Evolutionary conservation across 2,797 vertebrate genomes (phyloP).

Genomic region (Poeciliopsis infans): DNA sequence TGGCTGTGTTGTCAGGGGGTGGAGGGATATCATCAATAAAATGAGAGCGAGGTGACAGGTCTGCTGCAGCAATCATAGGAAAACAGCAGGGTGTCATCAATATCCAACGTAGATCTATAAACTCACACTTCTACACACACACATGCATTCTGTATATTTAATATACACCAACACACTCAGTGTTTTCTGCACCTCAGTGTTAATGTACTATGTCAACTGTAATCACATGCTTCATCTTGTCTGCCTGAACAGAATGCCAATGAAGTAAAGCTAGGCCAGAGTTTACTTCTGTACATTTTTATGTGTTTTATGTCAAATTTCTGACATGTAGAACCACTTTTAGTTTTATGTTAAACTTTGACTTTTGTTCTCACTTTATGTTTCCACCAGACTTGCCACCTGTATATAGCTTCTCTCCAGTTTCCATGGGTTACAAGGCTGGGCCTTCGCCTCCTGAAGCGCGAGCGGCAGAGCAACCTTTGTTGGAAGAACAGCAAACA

Average conservation of each 20-base stretch:
- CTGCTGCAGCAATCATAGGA: conserved; percentile 81
- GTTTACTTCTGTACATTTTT: conserved; percentile 18
- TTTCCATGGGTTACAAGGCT: conserved; percentile 84
- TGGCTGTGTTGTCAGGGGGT: conserved; percentile 80
- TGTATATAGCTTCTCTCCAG: conserved; percentile 83
- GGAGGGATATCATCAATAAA: conserved; percentile 88
- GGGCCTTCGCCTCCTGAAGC: conserved; percentile 81
- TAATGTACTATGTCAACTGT: conserved; percentile 63
- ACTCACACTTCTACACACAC: conserved; percentile 34
- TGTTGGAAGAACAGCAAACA: conserved; percentile 86
- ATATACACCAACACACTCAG: conserved; percentile 23
- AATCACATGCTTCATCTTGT: conserved; percentile 50
- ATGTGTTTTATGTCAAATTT: not conserved
- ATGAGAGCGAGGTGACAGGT: conserved; percentile 78
- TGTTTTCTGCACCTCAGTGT: conserved; percentile 49
- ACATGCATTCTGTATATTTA: conserved; percentile 12
- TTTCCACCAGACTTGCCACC: conserved; percentile 86
- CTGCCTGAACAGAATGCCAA: conserved; percentile 40
- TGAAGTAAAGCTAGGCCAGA: conserved; percentile 25
- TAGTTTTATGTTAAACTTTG: conserved; percentile 20
- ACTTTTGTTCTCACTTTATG: conserved; percentile 12
- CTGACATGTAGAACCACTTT: not conserved
- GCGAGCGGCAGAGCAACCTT: conserved; percentile 83
- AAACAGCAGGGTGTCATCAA: conserved; percentile 83
- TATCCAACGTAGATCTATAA: conserved; percentile 74